A percentile compares a stretch with the other conserved stretches of the same genome.
Evolutionary conservation across 2,113 vertebrate species (phyloP).

Genomic region (Megaptera novaeangliae): DNA sequence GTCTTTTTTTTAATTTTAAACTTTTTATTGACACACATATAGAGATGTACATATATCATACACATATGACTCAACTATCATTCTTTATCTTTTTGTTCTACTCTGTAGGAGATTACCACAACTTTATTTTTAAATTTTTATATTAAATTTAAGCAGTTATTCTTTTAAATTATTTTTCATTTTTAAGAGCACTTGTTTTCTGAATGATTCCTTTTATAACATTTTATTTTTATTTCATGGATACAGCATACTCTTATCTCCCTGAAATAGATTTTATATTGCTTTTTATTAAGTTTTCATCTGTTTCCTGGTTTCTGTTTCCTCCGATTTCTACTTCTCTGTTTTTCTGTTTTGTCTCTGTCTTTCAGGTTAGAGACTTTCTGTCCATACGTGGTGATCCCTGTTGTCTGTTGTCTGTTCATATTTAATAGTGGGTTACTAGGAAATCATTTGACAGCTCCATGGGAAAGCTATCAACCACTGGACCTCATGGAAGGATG

Average conservation of each 20-base stretch:
- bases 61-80: background rate
- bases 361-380: background rate
- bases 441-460: background rate
- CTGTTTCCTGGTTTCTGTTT: background rate
- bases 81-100: background rate
- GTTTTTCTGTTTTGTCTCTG: background rate
- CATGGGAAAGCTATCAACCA: background rate
- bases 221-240: constrained; percentile 8
- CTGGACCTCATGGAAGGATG: background rate
- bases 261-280: background rate
- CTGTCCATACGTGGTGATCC: background rate
- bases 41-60: no score
- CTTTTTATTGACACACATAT: no score
- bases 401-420: background rate
- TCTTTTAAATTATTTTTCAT: background rate
- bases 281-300: background rate
- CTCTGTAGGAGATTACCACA: background rate
- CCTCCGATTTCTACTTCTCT: background rate
- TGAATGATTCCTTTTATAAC: background rate
- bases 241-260: background rate
- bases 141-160: background rate
- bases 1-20: background rate
- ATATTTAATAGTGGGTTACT: background rate
- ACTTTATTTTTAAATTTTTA: background rate
- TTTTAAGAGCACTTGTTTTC: background rate